These are phyloP conservation scores for Pogonognathellus flavescens DNA, from an alignment of 1,140 invertebrate species.

Conservation along the genomic window DNA sequence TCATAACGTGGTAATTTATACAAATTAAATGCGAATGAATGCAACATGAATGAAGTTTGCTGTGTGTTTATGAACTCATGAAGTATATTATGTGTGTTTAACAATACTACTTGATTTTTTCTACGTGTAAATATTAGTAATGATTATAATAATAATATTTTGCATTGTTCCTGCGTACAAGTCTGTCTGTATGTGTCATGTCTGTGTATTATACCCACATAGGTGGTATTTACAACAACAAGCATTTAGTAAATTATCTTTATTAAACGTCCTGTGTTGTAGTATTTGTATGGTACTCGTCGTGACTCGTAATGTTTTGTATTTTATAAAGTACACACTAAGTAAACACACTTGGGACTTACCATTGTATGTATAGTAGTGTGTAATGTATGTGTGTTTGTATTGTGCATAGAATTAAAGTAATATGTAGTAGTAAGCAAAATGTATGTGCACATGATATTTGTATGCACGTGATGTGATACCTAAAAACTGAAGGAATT, in stretches of 20 bases:
- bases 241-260: background rate
- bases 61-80: background rate
- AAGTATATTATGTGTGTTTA: no score
- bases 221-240: background rate
- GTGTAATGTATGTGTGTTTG: background rate
- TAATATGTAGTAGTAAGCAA: background rate
- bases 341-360: no score
- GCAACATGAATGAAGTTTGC: slow-evolving; percentile 2
- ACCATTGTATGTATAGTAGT: background rate
- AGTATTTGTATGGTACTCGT: background rate
- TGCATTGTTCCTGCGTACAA: background rate
- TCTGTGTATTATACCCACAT: background rate
- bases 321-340: no score
- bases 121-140: background rate
- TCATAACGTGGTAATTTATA: background rate
- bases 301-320: background rate
- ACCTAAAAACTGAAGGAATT: background rate
- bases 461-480: background rate
- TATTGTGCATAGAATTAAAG: background rate
- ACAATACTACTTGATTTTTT: background rate
- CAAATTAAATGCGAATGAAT: slow-evolving; percentile 17
- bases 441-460: background rate
- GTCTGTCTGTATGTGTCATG: no score
- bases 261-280: background rate
- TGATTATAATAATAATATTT: background rate